Percentiles rank a stretch among this genome's conserved stretches.
phyloP scores from a whole-genome alignment of 2,797 vertebrate genomes.

The Macroramphosus scolopax region DNA sequence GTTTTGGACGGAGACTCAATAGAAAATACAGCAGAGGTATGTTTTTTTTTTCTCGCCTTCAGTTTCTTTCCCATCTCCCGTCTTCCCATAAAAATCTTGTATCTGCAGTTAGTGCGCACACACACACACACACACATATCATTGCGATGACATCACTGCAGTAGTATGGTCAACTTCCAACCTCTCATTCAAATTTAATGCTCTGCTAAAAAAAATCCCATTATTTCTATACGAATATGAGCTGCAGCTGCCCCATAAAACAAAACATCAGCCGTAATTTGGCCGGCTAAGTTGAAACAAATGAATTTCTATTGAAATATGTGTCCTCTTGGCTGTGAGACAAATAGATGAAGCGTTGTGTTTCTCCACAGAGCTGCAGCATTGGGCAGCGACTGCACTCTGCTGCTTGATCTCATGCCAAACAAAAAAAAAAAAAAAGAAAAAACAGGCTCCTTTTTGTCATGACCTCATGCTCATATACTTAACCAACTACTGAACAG shows the following conservation, averaged over 20 bases:
- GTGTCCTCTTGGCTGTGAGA: conserved; percentile 34
- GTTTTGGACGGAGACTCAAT: conserved; percentile 50
- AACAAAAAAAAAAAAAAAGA: conserved; percentile 10
- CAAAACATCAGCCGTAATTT: conserved; percentile 51
- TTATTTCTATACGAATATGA: conserved; percentile 66
- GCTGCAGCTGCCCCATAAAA: conserved; percentile 72
- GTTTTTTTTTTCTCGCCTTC: conserved; percentile 21
- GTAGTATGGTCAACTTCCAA: conserved; percentile 47
- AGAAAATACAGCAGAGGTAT: conserved; percentile 51
- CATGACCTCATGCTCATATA: conserved; percentile 64
- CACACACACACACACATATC: conserved; percentile 18
- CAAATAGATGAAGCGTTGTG: conserved; percentile 39
- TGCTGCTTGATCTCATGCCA: conserved; percentile 57
- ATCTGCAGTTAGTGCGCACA: conserved; percentile 42
- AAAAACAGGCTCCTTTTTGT: conserved; percentile 41
- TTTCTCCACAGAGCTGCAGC: conserved; percentile 43
- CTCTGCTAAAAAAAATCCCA: conserved; percentile 61
- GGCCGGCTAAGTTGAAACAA: conserved; percentile 43
- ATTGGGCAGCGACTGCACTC: conserved; percentile 36
- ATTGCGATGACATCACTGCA: conserved; percentile 63
- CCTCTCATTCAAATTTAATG: conserved; percentile 66
- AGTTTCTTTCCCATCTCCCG: conserved; percentile 41
- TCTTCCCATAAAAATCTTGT: conserved; percentile 54
- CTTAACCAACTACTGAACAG: conserved; percentile 53
- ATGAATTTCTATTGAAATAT: conserved; percentile 56